Evolutionary conservation across 2,888 invertebrate species (phyloP), one percentile per base, ranked within the genome.

Genomic region (Andrena bucephala): DNA sequence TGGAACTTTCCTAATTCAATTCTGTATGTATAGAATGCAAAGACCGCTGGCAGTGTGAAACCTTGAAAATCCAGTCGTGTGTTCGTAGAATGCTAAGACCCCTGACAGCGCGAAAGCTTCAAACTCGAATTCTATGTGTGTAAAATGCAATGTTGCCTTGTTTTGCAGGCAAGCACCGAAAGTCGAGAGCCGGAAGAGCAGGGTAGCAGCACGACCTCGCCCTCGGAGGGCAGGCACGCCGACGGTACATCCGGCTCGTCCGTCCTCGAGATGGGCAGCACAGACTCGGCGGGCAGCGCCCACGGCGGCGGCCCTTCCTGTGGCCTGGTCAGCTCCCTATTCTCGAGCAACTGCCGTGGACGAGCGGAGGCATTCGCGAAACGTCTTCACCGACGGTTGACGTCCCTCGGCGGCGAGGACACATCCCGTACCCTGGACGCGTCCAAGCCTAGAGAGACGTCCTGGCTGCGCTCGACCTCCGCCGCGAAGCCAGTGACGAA

Each of bases 301-400:
- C 90, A 88, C 74, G 73, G 91, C 94, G 86, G 87, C 24, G 89
- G 88, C n/a, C 84, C 92, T 24, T 91, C 92, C 10, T 93, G 93
- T 73, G 92, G 93, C 52, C 81, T 93, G 16, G 93, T 93, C 60
- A 91, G 91, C 65, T 91, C 92, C 0, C 84, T 93, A 0, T 91
- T 93, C 48, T 92, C 93, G 0, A 96, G 96, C 96, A 97, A 97
- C 94, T 97, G 97, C 93, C 96, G 97, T 80, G 96, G 96, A 79
- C 95, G 97, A 75, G 97, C 97, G 76, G 97, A 97, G 93, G 97
- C 97, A 78, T 97, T 97, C 94, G 97, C 97, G 85, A 95, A 96
- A 80, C 96, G 96, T 91, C 95, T 97, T 84, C 97, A 97, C 92
- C 96, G 96, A 75, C 96, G 97, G 84, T 94, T 97, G 88, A 96